Evolutionary conservation across 1,140 invertebrate genomes (phyloP), one percentile per base, ranked within the genome.

Genomic region (Antheraea pernyi): DNA sequence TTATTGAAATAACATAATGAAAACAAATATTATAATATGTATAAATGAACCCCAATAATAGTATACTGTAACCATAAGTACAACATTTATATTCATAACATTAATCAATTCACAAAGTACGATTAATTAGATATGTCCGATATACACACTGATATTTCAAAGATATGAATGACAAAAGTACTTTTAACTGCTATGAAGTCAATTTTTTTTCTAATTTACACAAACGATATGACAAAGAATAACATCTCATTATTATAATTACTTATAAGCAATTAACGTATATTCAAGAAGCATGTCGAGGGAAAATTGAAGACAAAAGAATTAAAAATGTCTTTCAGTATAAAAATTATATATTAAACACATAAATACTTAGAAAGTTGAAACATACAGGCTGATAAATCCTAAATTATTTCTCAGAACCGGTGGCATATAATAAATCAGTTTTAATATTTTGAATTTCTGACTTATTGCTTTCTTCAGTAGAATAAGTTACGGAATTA

Each of bases 1-100:
- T 92, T 92, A 92, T 91, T 91, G 86, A 91, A 88, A 83, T 91
- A 91, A 92, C 88, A 87, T 90, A 92, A 90, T 90, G 84, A 92
- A 92, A 91, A 91, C 88, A 89, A 91, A 91, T 83, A 85, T 86
- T 80, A 82, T 16, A 16, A 61, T 61, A 86, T 81, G 86, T 85
- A 85, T 78, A 89, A 91, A 91, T 85, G 83, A 91, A 89, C 80
- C 81, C 83, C 82, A 81, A 88, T 87, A 83, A 89, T 83, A 91
- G 86, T 90, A 89, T 90, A 91, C 86, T 89, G 88, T 91, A 82
- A 91, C 87, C 87, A 85, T 91, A 90, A 85, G 85, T 91, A 91
- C 89, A 91, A 91, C 88, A 90, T 89, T 90, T 85, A 91, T 89
- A 88, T 85, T 82, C 80, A 86, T 86, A 85, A 91, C 89, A 87